Percentiles rank a stretch among this genome's conserved stretches.
Evolutionary conservation across 2,888 invertebrate genomes (phyloP).

Genomic region (Chymomyza procnemis): DNA sequence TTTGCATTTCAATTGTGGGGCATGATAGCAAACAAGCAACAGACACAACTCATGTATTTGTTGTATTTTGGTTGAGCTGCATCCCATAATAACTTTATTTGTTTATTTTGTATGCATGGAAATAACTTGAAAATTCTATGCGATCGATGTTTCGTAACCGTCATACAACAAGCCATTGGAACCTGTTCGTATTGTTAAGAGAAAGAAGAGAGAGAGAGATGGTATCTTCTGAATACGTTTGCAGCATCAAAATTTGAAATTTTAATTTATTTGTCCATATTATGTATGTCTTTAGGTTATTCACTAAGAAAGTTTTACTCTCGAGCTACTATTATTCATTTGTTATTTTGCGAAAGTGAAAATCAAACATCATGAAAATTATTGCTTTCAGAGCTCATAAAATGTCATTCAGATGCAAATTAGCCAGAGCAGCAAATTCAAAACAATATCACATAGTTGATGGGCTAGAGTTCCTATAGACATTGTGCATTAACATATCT

Average conservation of each 20-base stretch:
- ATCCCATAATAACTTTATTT: slow-evolving; percentile 24
- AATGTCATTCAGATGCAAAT: slow-evolving; percentile 1
- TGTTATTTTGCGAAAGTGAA: slow-evolving; percentile 67
- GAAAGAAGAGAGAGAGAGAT: slow-evolving; percentile 18
- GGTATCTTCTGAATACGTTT: background rate
- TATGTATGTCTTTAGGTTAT: slow-evolving; percentile 21
- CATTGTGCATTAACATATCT: slow-evolving; percentile 26
- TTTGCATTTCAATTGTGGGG: slow-evolving; percentile 60
- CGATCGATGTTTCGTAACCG: slow-evolving; percentile 51
- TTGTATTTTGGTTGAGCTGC: slow-evolving; percentile 1
- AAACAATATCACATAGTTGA: background rate
- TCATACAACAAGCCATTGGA: slow-evolving; percentile 33
- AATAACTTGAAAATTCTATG: slow-evolving; percentile 63
- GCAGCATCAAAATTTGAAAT: slow-evolving; percentile 21
- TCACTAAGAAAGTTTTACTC: slow-evolving; percentile 31
- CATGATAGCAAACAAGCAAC: slow-evolving; percentile 25
- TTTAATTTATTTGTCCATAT: slow-evolving; percentile 19
- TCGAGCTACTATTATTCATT: slow-evolving; percentile 36
- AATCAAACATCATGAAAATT: slow-evolving; percentile 24
- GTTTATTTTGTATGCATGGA: slow-evolving; percentile 17
- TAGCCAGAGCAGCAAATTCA: background rate
- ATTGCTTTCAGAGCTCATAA: background rate
- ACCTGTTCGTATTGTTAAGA: slow-evolving; percentile 51
- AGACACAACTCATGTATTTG: slow-evolving; percentile 17
- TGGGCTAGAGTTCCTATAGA: background rate